Evolutionary conservation across 2,888 invertebrate species (phyloP).

Genomic region (Megaustenia siamemsis): DNA sequence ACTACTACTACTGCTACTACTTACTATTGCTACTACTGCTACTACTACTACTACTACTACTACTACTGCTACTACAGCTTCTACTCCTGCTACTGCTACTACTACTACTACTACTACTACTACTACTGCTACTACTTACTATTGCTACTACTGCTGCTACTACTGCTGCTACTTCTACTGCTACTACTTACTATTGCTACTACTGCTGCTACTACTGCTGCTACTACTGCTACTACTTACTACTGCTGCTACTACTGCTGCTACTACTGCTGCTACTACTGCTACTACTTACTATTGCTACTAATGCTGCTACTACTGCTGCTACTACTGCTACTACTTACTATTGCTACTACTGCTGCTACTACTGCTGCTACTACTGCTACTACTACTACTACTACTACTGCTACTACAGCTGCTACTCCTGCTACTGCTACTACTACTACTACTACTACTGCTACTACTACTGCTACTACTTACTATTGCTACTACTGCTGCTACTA

Average conservation of each 20-base stretch:
- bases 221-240: conserved; percentile 24
- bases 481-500: too few species aligned
- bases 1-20: too few species aligned
- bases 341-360: neutral
- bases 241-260: too few species aligned
- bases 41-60: too few species aligned
- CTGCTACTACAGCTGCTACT: neutral
- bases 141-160: neutral
- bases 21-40: too few species aligned
- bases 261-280: conserved; percentile 18
- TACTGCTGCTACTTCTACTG: conserved; percentile 10
- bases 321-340: too few species aligned
- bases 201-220: conserved; percentile 11
- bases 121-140: too few species aligned
- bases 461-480: conserved; percentile 1
- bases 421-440: conserved; percentile 3
- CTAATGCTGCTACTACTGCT: too few species aligned
- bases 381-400: neutral
- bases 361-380: neutral
- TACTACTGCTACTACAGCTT: neutral
- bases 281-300: neutral
- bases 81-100: neutral
- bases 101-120: neutral
- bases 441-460: neutral
- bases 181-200: too few species aligned